Base-by-base conservation (phyloP, 2,797 vertebrate genomes). In the Argyrosomus regius region DNA sequence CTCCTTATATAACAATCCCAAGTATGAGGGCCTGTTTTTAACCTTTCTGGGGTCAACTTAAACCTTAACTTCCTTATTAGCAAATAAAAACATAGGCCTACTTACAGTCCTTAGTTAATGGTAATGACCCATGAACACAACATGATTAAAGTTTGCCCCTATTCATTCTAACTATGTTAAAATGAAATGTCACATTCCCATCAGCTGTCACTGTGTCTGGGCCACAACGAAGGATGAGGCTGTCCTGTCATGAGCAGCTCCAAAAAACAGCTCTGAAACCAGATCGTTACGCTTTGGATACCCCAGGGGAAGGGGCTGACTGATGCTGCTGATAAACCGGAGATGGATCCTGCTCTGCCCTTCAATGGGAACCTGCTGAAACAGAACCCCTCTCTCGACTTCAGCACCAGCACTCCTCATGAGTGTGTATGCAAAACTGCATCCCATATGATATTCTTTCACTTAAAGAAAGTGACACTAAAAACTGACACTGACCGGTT, bases 291-390 rank as follows among this genome's bases (percentile, higher is more conserved):
- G 3, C 60, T 61, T 31, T 46, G 68, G 67, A 64, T 67, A 54
- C 41, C 70, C 56, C 18, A 4, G 24, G 52, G n/a, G 39, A 54
- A 17, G 39, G 49, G 46, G 67, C 35, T 64, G 66, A 75, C 65
- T 77, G 84, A 87, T 57, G 57, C 54, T 41, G 54, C 69, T 77
- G 90, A 89, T 91, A 84, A 90, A 75, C 74, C 57, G 62, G 77
- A 87, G 81, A 80, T 74, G 60, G 81, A 81, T 69, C 39, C 49
- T 57, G 14, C 43, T 75, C 11, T 2, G 56, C 66, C n/a, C 18
- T 58, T 72, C 68, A 75, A 20, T 48, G 64, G 73, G 57, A 80
- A 74, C 53, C 61, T 54, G 24, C 60, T 62, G 78, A 80, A 71
- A 83, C 46, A 60, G 68, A 57, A 73, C 35, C 45, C 53, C 24